Conservation (phyloP, 2,888 invertebrate genomes). For the Hirtodrosophila cameraria region DNA sequence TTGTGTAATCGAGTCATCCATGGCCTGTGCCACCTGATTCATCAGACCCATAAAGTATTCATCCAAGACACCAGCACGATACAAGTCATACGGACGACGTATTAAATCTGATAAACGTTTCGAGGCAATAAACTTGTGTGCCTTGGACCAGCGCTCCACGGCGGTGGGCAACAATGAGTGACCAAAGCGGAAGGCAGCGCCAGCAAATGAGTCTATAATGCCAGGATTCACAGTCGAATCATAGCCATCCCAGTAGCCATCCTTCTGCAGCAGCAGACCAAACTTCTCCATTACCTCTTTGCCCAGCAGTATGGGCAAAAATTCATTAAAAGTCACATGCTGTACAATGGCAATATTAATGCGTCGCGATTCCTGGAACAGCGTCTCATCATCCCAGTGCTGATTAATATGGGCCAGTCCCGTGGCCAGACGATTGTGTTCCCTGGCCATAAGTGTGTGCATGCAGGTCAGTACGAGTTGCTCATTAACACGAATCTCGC, state of each 20-base stretch:
- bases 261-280: constrained; percentile 92
- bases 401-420: constrained; percentile 92
- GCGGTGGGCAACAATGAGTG: constrained; percentile 95
- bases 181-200: constrained; percentile 96
- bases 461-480: constrained; percentile 94
- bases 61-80: constrained; percentile 94
- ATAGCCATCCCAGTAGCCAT: constrained; percentile 87
- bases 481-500: constrained; percentile 96
- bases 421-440: constrained; percentile 94
- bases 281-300: constrained; percentile 97
- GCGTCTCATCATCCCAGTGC: constrained; percentile 96
- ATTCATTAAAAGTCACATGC: constrained; percentile 95
- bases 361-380: constrained; percentile 94
- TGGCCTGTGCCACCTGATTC: constrained; percentile 97
- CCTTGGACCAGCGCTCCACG: constrained; percentile 97
- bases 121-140: constrained; percentile 96
- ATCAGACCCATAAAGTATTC: constrained; percentile 96
- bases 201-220: constrained; percentile 94
- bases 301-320: constrained; percentile 93
- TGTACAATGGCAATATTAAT: constrained; percentile 94
- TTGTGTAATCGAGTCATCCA: constrained; percentile 96
- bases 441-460: constrained; percentile 95
- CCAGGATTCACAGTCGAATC: constrained; percentile 93
- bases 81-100: constrained; percentile 94
- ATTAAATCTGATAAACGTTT: constrained; percentile 94